Conservation (phyloP, 1,140 invertebrate species). For the Drosophila nannoptera region DNA sequence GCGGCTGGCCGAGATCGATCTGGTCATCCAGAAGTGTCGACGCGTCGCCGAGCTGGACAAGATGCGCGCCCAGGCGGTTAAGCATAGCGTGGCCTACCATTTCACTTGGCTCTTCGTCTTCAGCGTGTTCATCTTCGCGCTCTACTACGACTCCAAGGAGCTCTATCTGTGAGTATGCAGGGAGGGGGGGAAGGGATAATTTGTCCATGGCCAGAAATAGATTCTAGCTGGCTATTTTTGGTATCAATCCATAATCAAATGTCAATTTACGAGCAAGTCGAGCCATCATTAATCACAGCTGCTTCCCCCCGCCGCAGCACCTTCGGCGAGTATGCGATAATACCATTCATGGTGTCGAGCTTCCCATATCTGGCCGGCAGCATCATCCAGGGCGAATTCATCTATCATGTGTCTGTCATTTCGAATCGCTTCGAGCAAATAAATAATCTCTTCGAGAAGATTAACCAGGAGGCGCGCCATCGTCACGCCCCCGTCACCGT, state of each 20-base stretch:
- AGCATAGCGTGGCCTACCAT: constrained; percentile 60
- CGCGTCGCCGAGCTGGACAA: constrained; percentile 56
- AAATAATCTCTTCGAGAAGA: constrained; percentile 71
- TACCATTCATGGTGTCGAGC: constrained; percentile 68
- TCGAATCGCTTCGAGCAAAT: constrained; percentile 69
- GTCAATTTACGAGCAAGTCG: neutral
- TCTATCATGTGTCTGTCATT: constrained; percentile 73
- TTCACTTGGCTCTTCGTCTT: constrained; percentile 68
- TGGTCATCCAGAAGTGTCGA: constrained; percentile 49
- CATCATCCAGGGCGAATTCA: constrained; percentile 71
- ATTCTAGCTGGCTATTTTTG: too few species aligned
- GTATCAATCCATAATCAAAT: too few species aligned
- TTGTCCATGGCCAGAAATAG: too few species aligned
- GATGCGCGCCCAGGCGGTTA: constrained; percentile 38
- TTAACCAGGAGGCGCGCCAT: constrained; percentile 72
- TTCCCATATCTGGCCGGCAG: constrained; percentile 73
- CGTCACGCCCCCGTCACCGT: constrained; percentile 61
- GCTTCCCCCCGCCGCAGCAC: constrained; percentile 17
- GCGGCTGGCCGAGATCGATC: constrained; percentile 62
- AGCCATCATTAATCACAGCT: neutral
- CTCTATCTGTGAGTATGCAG: constrained; percentile 59
- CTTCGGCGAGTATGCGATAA: constrained; percentile 57
- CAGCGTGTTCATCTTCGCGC: constrained; percentile 48
- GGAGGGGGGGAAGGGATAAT: neutral
- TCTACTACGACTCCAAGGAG: constrained; percentile 57